These are phyloP conservation scores for Zeugodacus cucurbitae DNA, from an alignment of 1,140 invertebrate genomes.

Conservation along the genomic window DNA sequence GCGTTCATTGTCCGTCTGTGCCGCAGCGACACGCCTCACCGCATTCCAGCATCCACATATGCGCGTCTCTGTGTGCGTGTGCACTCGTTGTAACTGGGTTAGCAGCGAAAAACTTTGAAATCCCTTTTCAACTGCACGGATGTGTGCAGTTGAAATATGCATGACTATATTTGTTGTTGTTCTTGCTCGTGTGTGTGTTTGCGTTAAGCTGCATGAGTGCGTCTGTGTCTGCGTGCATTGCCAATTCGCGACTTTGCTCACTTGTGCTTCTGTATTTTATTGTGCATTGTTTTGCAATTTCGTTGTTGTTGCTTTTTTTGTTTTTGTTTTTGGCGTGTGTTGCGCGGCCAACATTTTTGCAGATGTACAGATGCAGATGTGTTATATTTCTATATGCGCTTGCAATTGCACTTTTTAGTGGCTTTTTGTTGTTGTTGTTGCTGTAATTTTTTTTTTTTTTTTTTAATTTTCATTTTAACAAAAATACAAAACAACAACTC, in stretches of 20 bases:
- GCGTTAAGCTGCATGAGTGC: neutral
- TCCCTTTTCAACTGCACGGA: neutral
- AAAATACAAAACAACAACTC: neutral
- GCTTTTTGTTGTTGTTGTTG: neutral
- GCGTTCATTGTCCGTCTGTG: neutral
- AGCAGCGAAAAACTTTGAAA: neutral
- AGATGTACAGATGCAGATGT: neutral
- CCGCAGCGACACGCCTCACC: neutral
- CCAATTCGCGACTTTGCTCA: neutral
- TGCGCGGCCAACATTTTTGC: neutral
- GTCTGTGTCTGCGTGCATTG: neutral
- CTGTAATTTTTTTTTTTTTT: neutral
- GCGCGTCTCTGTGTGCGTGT: neutral
- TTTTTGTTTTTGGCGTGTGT: neutral
- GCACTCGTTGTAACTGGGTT: neutral
- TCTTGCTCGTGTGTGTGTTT: neutral
- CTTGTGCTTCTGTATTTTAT: neutral
- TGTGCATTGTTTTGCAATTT: neutral
- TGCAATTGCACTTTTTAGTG: neutral
- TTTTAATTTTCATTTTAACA: neutral
- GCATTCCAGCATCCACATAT: neutral
- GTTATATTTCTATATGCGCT: neutral
- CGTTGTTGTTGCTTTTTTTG: neutral
- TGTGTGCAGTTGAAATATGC: conserved; percentile 5
- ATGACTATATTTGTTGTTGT: neutral